These are phyloP conservation scores for Lithophane ornitopus DNA, from an alignment of 2,888 invertebrate species.

Conservation along the genomic window DNA sequence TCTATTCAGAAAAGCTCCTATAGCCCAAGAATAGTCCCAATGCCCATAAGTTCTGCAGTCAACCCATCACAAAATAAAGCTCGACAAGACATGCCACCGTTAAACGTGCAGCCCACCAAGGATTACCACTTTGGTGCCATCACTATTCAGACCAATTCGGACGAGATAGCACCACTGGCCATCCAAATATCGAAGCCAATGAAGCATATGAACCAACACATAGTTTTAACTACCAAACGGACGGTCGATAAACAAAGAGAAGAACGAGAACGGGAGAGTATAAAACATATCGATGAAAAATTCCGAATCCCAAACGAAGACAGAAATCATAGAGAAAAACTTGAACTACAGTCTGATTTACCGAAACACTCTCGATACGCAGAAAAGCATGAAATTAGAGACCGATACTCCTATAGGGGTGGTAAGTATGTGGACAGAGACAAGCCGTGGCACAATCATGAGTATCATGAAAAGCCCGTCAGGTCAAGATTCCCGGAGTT, in stretches of 20 bases:
- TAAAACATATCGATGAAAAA: conserved; percentile 35
- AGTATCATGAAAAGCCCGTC: conserved; percentile 16
- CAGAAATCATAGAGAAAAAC: conserved; percentile 26
- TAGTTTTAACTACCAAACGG: conserved; percentile 74
- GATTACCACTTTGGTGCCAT: conserved; percentile 62
- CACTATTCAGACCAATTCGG: conserved; percentile 82
- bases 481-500: conserved; percentile 25
- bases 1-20: conserved; percentile 5
- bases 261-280: conserved; percentile 34
- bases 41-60: neutral
- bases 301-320: conserved; percentile 17
- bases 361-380: conserved; percentile 32
- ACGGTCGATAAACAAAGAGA: conserved; percentile 42
- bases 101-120: conserved; percentile 19
- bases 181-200: conserved; percentile 75
- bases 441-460: conserved; percentile 32
- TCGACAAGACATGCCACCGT: conserved; percentile 11
- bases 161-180: conserved; percentile 80
- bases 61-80: conserved; percentile 4
- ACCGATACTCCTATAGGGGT: conserved; percentile 21
- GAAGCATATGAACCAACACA: conserved; percentile 77
- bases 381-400: conserved; percentile 31
- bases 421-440: conserved; percentile 23
- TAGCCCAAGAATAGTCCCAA: conserved; percentile 1
- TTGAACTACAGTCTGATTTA: conserved; percentile 25